A percentile compares a stretch with the other conserved stretches of the same genome.
These are phyloP conservation scores for Brachypteracias leptosomus DNA, from an alignment of 2,113 vertebrate genomes.

Conservation along the genomic window DNA sequence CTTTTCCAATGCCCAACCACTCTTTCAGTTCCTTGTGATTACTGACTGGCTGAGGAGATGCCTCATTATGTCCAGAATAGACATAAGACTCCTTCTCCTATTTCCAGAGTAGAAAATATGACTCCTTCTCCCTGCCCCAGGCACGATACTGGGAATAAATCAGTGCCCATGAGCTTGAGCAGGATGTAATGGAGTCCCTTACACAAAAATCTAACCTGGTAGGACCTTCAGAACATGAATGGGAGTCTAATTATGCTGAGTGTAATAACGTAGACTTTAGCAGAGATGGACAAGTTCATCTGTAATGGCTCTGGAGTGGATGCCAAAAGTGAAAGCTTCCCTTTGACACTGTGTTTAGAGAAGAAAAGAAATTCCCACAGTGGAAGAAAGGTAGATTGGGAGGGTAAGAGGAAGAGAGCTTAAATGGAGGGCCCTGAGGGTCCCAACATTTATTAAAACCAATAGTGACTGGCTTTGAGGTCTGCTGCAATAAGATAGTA, in stretches of 20 bases:
- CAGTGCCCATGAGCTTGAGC: not conserved
- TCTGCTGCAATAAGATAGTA: not conserved
- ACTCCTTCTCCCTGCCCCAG: not conserved
- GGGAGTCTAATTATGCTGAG: not conserved
- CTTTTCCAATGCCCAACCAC: too few species aligned
- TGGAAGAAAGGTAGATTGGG: not conserved
- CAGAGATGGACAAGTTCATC: not conserved
- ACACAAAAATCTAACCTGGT: not conserved
- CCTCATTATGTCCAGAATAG: not conserved
- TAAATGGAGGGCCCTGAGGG: not conserved
- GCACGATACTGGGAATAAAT: not conserved
- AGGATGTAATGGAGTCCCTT: not conserved
- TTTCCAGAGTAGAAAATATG: not conserved
- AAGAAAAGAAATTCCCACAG: not conserved
- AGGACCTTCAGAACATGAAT: not conserved
- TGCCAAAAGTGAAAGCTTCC: not conserved
- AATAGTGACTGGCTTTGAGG: not conserved
- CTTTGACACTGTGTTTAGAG: not conserved
- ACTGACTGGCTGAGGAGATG: not conserved
- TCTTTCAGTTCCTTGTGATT: not conserved
- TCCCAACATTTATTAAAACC: not conserved
- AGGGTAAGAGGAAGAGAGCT: not conserved
- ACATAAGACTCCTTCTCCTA: not conserved
- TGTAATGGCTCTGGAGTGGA: not conserved
- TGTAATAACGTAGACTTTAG: not conserved